A percentile compares a stretch with the other conserved stretches of the same genome.
Conservation (phyloP, 2,888 invertebrate genomes). For the Coleophora flavipennella region DNA sequence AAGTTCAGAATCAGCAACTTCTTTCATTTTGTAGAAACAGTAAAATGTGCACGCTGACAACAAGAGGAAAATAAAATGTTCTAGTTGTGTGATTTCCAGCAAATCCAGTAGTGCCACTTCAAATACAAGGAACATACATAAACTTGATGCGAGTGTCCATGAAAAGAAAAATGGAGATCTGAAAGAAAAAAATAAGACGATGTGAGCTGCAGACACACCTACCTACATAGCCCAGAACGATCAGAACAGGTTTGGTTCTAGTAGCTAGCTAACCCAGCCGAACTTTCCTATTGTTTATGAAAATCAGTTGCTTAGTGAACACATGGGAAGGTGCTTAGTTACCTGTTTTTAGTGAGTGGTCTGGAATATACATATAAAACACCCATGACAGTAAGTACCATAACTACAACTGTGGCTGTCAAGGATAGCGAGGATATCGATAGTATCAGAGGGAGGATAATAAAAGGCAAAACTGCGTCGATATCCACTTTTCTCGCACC, state of each 20-base stretch:
- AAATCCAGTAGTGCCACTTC: constrained; percentile 79
- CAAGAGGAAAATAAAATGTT: constrained; percentile 54
- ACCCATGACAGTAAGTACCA: constrained; percentile 58
- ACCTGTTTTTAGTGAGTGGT: constrained; percentile 63
- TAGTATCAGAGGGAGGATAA: constrained; percentile 50
- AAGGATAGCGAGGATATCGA: constrained; percentile 45
- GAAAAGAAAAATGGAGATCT: constrained; percentile 82
- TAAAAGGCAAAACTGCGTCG: constrained; percentile 51
- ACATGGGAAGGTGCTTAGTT: not conserved
- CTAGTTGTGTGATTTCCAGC: constrained; percentile 74
- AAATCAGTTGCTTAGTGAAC: too few relatives aligned
- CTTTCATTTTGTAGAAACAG: constrained; percentile 60
- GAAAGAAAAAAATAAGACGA: constrained; percentile 19
- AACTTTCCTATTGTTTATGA: too few relatives aligned
- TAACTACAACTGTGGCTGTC: constrained; percentile 43
- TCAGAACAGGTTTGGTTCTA: too few relatives aligned
- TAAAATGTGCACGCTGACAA: constrained; percentile 46
- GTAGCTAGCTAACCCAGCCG: too few relatives aligned
- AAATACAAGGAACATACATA: constrained; percentile 78
- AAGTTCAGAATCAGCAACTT: constrained; percentile 52
- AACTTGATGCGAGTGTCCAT: constrained; percentile 80
- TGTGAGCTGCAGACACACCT: too few relatives aligned
- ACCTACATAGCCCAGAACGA: too few relatives aligned
- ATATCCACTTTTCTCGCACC: constrained; percentile 43
- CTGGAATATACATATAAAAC: constrained; percentile 53